These are phyloP conservation scores for Cactoblastis cactorum DNA, from an alignment of 2,888 invertebrate species.

Conservation along the genomic window DNA sequence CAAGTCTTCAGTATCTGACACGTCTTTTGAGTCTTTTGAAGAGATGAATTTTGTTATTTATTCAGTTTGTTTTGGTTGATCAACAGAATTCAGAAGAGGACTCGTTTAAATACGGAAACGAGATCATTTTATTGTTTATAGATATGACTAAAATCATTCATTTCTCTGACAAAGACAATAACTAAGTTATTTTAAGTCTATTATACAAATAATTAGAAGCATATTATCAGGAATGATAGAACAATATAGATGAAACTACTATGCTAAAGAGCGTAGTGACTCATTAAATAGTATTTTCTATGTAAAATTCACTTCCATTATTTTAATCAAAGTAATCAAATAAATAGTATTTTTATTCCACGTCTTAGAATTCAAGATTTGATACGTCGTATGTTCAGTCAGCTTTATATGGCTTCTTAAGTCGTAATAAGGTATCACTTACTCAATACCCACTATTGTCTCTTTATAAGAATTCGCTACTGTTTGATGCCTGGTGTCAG, in stretches of 20 bases:
- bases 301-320: neutral
- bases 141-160: too few species aligned
- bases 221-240: too few species aligned
- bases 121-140: neutral
- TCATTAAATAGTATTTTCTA: too few species aligned
- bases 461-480: slow-evolving; percentile 56
- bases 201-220: too few species aligned
- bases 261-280: too few species aligned
- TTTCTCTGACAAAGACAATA: too few species aligned
- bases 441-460: slow-evolving; percentile 71
- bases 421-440: slow-evolving; percentile 74
- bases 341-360: neutral
- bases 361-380: slow-evolving; percentile 40
- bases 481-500: slow-evolving; percentile 37
- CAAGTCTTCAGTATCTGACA: slow-evolving; percentile 69
- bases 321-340: neutral
- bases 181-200: too few species aligned
- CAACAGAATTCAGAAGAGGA: neutral
- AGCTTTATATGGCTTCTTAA: slow-evolving; percentile 70
- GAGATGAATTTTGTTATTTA: slow-evolving; percentile 39
- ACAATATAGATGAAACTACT: too few species aligned
- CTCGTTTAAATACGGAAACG: neutral
- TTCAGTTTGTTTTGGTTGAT: slow-evolving; percentile 25
- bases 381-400: slow-evolving; percentile 57
- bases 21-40: slow-evolving; percentile 58